Base-by-base conservation (phyloP, 2,888 invertebrate genomes). In the Cataglyphis livida region DNA sequence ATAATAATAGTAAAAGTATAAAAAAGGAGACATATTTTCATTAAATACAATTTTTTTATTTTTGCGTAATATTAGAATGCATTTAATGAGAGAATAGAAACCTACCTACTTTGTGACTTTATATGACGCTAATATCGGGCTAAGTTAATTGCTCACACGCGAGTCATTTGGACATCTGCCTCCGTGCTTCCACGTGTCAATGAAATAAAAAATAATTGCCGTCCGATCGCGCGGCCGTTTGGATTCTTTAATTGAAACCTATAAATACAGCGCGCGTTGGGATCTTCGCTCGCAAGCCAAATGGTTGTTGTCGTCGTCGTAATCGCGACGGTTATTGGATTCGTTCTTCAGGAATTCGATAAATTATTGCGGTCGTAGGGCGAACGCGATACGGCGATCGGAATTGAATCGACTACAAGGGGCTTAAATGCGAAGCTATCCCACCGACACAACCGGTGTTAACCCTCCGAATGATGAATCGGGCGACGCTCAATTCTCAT, bases 121-220 rank as follows among this genome's bases (percentile, higher is more conserved):
- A 28, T 48, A 9, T 15, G 41, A 41, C 12, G 12, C 21, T 35
- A 32, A 64, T 64, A 28, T 62, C 6, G 12, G 1, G 3, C 25
- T 21, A 21, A 75, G 25, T 54, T 78, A 41, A 25, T 44, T 12
- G 41, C 3, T 44, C 7, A 66, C 25, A 62, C 57, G 71, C 87
- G 51, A 86, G 87, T 88, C 88, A 88, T 83, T 71, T 82, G 32
- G 73, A 84, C 90, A 88, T 85, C 90, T 90, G 90, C 65, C 65
- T 81, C 61, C 28, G 18, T 9, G 32, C 28, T 54, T 62, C 70
- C 75, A 81, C 68, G 83, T 76, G 66, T 74, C 83, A 76, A 84
- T 66, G 70, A 64, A 76, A 61, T 83, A 82, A 79, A 85, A 78
- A 86, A 76, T 83, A 76, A 62, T 83, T 68, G 54, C n/a, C 62